Conservation (phyloP, 2,888 invertebrate species). For the Pyrgus malvae region DNA sequence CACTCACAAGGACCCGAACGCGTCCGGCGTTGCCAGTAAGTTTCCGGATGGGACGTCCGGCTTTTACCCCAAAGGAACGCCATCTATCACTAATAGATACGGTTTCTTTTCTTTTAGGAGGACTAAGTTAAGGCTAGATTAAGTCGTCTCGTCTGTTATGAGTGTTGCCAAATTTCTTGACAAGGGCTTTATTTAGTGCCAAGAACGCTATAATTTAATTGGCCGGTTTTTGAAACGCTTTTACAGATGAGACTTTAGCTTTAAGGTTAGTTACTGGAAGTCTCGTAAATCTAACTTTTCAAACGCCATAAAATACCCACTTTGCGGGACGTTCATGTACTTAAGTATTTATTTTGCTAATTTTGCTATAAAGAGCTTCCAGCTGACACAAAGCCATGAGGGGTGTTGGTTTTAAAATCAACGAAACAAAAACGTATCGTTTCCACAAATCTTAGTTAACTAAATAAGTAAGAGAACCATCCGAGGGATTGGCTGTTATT, state of each 20-base stretch:
- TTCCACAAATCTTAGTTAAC: conserved; percentile 73
- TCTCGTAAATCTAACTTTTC: conserved; percentile 39
- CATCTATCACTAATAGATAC: conserved; percentile 40
- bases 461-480: conserved; percentile 63
- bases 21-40: conserved; percentile 94
- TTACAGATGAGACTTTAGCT: conserved; percentile 66
- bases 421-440: conserved; percentile 78
- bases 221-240: conserved; percentile 36
- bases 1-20: conserved; percentile 95
- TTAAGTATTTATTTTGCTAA: conserved; percentile 23
- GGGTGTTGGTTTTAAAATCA: conserved; percentile 79
- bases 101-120: conserved; percentile 38
- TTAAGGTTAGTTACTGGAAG: conserved; percentile 75
- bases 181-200: background rate
- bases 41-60: conserved; percentile 59
- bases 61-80: conserved; percentile 41
- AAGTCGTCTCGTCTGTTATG: conserved; percentile 42
- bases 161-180: conserved; percentile 34
- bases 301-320: conserved; percentile 14
- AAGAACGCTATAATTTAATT: conserved; percentile 9
- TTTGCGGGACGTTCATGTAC: conserved; percentile 2
- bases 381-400: conserved; percentile 77
- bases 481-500: conserved; percentile 68
- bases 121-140: conserved; percentile 26
- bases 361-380: conserved; percentile 66